Evolutionary conservation across 2,113 vertebrate species (phyloP).

Genomic region (Ictalurus punctatus): DNA sequence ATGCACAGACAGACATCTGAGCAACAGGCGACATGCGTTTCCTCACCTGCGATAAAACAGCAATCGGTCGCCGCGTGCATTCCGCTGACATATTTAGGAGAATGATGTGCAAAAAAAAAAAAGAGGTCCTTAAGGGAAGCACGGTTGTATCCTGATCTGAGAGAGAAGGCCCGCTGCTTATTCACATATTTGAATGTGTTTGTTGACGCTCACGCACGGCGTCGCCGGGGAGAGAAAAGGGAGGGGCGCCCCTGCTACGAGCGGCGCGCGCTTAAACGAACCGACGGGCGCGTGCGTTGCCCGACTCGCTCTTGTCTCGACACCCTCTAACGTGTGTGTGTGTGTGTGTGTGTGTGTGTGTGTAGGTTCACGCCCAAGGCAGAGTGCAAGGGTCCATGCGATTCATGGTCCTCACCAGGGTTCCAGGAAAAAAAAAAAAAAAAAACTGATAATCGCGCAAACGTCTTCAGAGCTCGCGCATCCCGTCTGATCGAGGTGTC

Average conservation of each 20-base stretch:
- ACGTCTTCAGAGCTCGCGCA: background rate
- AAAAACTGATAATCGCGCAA: background rate
- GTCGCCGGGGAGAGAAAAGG: constrained; percentile 47
- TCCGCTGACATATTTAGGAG: constrained; percentile 45
- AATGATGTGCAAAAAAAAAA: background rate
- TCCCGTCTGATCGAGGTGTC: background rate
- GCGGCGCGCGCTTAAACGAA: constrained; percentile 11
- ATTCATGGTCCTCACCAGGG: background rate
- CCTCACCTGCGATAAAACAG: constrained; percentile 69
- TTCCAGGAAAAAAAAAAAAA: background rate
- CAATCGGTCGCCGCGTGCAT: constrained; percentile 32
- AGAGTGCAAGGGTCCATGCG: background rate
- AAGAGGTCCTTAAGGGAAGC: constrained; percentile 13
- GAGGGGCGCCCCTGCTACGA: constrained; percentile 49
- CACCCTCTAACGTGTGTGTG: background rate
- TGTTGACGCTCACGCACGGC: constrained; percentile 40
- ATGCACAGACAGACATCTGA: constrained; percentile 37
- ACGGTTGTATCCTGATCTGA: background rate
- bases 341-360: background rate
- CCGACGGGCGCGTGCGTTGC: constrained; percentile 22
- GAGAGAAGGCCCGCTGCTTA: background rate
- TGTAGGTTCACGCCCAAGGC: constrained; percentile 18
- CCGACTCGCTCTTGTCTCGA: background rate
- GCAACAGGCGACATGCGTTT: constrained; percentile 75
- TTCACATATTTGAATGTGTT: constrained; percentile 47